These are phyloP conservation scores for Microctonus hyperodae DNA, from an alignment of 2,888 invertebrate species.

Conservation along the genomic window DNA sequence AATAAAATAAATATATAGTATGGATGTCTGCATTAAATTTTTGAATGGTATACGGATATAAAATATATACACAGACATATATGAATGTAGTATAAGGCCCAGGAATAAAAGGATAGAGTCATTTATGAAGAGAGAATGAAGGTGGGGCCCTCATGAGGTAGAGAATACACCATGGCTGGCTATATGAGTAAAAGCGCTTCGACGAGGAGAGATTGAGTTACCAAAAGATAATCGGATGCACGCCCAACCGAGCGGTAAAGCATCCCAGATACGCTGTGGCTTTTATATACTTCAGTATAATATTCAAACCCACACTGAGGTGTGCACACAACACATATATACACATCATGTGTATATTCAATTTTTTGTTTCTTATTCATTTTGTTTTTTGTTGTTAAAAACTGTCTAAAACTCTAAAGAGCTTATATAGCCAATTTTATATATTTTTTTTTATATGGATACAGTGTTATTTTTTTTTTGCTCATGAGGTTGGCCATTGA, in stretches of 20 bases:
- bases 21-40: neutral
- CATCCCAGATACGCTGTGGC: conserved; percentile 32
- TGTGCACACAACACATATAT: too few relatives aligned
- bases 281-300: conserved; percentile 6
- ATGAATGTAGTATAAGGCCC: conserved; percentile 14
- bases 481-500: neutral
- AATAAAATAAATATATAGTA: conserved; percentile 21
- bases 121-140: conserved; percentile 24
- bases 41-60: neutral
- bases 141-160: conserved; percentile 31
- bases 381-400: neutral
- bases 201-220: conserved; percentile 55
- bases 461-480: neutral
- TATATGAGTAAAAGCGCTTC: conserved; percentile 29
- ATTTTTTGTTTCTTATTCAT: conserved; percentile 3
- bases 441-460: neutral
- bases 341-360: neutral
- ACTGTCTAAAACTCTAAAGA: neutral
- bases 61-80: neutral
- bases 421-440: neutral
- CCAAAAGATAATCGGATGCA: conserved; percentile 60
- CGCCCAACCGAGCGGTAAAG: conserved; percentile 50
- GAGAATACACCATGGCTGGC: conserved; percentile 25
- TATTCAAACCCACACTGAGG: neutral
- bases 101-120: conserved; percentile 21